Evolutionary conservation across 2,888 invertebrate species (phyloP).

Genomic region (Hemaris fuciformis): DNA sequence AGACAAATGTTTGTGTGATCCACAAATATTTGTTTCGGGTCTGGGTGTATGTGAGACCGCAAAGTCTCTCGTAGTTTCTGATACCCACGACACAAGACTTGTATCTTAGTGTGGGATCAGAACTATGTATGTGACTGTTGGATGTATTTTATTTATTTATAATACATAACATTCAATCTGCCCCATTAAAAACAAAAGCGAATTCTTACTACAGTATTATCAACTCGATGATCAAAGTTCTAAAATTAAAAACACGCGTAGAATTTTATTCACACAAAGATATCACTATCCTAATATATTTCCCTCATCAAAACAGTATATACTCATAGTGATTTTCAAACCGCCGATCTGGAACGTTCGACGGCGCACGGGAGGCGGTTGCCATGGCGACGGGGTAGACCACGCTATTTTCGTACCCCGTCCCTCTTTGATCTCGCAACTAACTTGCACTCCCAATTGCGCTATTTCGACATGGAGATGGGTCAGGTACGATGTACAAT

Average conservation of each 20-base stretch:
- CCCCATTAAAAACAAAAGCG: no score
- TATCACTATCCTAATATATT: background rate
- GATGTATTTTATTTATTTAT: no score
- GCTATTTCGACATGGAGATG: constrained; percentile 33
- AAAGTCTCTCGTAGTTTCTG: no score
- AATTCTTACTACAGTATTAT: no score
- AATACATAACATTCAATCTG: no score
- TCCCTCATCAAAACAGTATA: background rate
- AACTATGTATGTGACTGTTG: no score
- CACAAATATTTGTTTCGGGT: no score
- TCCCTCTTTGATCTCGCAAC: constrained; percentile 20
- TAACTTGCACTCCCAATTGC: constrained; percentile 24
- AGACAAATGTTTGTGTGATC: no score
- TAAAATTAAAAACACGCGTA: no score
- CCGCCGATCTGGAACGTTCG: background rate
- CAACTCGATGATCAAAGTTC: background rate
- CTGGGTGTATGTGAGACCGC: no score
- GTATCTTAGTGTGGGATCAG: no score
- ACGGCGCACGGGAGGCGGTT: constrained; percentile 48
- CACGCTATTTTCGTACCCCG: constrained; percentile 46
- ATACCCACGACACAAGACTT: no score
- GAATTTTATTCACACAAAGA: background rate
- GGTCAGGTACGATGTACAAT: constrained; percentile 5
- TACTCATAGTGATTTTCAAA: constrained; percentile 9
- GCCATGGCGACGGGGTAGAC: constrained; percentile 50